phyloP scores from a whole-genome alignment of 2,797 vertebrate species.

The Fistularia commersonii region DNA sequence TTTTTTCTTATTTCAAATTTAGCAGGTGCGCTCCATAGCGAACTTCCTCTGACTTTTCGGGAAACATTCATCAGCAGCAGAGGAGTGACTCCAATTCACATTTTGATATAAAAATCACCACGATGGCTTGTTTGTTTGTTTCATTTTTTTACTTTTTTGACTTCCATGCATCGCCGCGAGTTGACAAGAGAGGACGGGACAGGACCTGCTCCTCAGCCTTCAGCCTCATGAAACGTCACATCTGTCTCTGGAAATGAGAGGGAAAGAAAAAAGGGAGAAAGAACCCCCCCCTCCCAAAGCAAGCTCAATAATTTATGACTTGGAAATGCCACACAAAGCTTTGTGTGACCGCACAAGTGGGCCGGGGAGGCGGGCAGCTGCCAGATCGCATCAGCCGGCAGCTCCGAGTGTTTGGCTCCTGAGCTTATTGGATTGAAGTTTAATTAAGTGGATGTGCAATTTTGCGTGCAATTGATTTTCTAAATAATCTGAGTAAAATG shows the following conservation, averaged over 20 bases:
- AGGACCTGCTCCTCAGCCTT: constrained; percentile 13
- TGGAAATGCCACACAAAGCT: constrained; percentile 49
- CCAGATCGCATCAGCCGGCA: constrained; percentile 15
- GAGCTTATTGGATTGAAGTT: constrained; percentile 22
- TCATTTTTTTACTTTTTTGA: too few relatives aligned
- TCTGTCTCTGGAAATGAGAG: constrained; percentile 24
- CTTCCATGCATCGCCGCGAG: too few relatives aligned
- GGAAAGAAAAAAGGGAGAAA: constrained; percentile 38
- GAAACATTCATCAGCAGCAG: too few relatives aligned
- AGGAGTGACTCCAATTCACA: too few relatives aligned
- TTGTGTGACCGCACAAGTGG: constrained; percentile 34
- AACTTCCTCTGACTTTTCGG: too few relatives aligned
- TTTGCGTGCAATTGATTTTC: constrained; percentile 32
- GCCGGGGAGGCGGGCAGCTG: constrained; percentile 2
- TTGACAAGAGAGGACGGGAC: too few relatives aligned
- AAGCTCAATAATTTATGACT: constrained; percentile 53
- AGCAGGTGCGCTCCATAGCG: too few relatives aligned
- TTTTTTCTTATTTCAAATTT: too few relatives aligned
- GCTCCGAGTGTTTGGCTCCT: constrained; percentile 10
- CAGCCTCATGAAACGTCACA: constrained; percentile 30
- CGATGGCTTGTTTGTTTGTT: too few relatives aligned
- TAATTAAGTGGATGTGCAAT: constrained; percentile 27
- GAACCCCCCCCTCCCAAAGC: constrained; percentile 26
- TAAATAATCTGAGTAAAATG: constrained; percentile 13
- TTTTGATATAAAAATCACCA: too few relatives aligned